A percentile compares a stretch with the other conserved stretches of the same genome.
phyloP scores from a whole-genome alignment of 2,888 invertebrate genomes.

The Baccha elongata region DNA sequence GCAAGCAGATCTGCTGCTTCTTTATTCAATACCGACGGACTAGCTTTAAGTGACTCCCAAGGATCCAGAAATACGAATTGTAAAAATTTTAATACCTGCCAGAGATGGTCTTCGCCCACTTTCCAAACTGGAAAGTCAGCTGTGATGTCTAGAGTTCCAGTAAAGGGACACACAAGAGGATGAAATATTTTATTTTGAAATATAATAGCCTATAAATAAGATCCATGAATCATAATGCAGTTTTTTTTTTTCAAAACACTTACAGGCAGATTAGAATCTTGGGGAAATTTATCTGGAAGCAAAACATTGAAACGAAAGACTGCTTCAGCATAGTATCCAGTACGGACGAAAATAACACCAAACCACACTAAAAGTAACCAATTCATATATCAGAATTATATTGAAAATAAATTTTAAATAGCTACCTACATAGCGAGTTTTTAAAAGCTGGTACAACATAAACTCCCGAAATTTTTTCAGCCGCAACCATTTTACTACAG shows the following conservation, averaged over 20 bases:
- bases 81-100: constrained; percentile 94
- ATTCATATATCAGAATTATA: background rate
- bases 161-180: constrained; percentile 91
- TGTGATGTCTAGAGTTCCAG: constrained; percentile 89
- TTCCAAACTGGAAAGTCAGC: constrained; percentile 94
- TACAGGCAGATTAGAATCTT: constrained; percentile 75
- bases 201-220: constrained; percentile 86
- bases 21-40: constrained; percentile 75
- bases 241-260: constrained; percentile 79
- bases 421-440: constrained; percentile 88
- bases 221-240: constrained; percentile 84
- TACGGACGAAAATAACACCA: constrained; percentile 88
- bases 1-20: constrained; percentile 77
- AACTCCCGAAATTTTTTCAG: constrained; percentile 93
- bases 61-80: constrained; percentile 92
- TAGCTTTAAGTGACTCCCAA: constrained; percentile 78
- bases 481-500: constrained; percentile 92
- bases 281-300: constrained; percentile 94
- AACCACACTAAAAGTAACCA: constrained; percentile 79
- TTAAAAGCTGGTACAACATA: constrained; percentile 96
- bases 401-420: background rate
- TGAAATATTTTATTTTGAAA: constrained; percentile 94
- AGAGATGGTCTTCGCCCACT: constrained; percentile 91
- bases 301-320: constrained; percentile 94
- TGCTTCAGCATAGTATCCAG: constrained; percentile 94